Evolutionary conservation across 30 jellyfish, hydroid and myxozoan species (phyloP).

Genomic region (Chrysaora quinquecirrha): DNA sequence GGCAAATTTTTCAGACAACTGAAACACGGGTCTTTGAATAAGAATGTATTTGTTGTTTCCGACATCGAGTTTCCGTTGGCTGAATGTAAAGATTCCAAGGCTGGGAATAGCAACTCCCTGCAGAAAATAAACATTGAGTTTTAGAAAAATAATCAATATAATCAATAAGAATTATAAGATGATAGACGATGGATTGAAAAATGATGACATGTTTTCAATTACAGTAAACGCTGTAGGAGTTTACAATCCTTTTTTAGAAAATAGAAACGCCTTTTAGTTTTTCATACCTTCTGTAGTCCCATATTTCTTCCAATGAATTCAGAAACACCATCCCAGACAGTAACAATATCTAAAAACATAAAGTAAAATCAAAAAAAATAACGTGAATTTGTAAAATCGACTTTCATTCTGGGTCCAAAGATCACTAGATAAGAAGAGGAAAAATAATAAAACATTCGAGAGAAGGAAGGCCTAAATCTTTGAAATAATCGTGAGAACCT

Average conservation of each 20-base stretch:
- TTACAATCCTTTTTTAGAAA: too few species aligned
- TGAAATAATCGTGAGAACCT: too few species aligned
- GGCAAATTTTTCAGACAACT: constrained; percentile 87
- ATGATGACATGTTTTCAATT: too few species aligned
- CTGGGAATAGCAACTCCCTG: constrained; percentile 97
- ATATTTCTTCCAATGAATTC: constrained; percentile 71
- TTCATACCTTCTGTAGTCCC: constrained; percentile 84
- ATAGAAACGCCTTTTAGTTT: too few species aligned
- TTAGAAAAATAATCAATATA: background rate
- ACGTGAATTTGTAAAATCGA: too few species aligned
- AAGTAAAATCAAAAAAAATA: background rate
- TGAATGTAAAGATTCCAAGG: constrained; percentile 91
- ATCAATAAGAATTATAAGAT: too few species aligned
- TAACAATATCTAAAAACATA: constrained; percentile 63
- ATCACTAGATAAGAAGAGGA: too few species aligned
- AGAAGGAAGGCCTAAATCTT: too few species aligned
- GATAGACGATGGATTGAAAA: too few species aligned
- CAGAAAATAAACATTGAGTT: background rate
- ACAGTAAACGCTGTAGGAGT: background rate
- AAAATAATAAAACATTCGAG: too few species aligned
- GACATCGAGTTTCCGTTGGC: constrained; percentile 89
- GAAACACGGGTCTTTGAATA: constrained; percentile 92
- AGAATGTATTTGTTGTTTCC: constrained; percentile 80
- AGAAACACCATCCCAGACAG: constrained; percentile 94
- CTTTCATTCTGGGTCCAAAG: too few species aligned